A percentile compares a stretch with the other conserved stretches of the same genome.
Conservation (phyloP, 1,140 invertebrate species). For the Limonius californicus region DNA sequence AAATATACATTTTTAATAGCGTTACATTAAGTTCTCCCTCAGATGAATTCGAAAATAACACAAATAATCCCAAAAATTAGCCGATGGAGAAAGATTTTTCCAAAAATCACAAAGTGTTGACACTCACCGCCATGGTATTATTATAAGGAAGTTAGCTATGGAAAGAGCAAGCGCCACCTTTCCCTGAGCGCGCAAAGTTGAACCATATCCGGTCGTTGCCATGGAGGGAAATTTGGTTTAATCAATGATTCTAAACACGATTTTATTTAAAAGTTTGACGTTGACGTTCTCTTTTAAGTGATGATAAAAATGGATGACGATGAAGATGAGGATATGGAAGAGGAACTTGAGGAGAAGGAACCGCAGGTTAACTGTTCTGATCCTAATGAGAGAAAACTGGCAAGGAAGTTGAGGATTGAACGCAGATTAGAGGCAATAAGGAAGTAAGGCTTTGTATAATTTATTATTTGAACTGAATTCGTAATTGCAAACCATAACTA, state of each 20-base stretch:
- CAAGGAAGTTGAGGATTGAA: slow-evolving; percentile 58
- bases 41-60: too few species aligned
- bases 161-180: neutral
- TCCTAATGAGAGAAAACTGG: slow-evolving; percentile 60
- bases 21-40: too few species aligned
- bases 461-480: too few species aligned
- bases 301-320: slow-evolving; percentile 17
- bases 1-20: too few species aligned
- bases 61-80: too few species aligned
- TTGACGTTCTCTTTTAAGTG: neutral
- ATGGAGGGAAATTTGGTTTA: slow-evolving; percentile 22
- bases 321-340: neutral
- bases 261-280: too few species aligned
- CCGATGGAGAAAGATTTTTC: slow-evolving; percentile 10
- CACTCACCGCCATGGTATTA: slow-evolving; percentile 22
- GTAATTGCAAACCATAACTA: too few species aligned
- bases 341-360: slow-evolving; percentile 25
- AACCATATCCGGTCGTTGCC: slow-evolving; percentile 7
- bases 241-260: neutral
- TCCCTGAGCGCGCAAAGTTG: neutral
- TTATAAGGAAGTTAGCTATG: slow-evolving; percentile 10
- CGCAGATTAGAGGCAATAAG: slow-evolving; percentile 53
- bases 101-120: neutral
- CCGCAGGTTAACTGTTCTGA: slow-evolving; percentile 45
- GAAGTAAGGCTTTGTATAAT: slow-evolving; percentile 51